Evolutionary conservation across 2,888 invertebrate genomes (phyloP).

Genomic region (Anarsia innoxiella): DNA sequence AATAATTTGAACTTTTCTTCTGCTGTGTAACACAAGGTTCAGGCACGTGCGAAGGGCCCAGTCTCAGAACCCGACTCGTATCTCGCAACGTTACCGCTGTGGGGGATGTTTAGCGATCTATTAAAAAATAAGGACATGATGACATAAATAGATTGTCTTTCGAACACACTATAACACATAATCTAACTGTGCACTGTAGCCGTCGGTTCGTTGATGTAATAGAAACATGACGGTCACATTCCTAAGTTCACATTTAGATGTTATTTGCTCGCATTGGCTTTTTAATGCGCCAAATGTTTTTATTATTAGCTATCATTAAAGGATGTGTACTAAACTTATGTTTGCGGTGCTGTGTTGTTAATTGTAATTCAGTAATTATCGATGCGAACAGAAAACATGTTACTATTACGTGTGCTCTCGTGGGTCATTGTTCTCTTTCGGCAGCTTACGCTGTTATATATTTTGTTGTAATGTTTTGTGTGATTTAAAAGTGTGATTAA

Average conservation of each 20-base stretch:
- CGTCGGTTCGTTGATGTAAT: slow-evolving; percentile 65
- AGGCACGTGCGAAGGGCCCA: slow-evolving; percentile 66
- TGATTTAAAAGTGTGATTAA: no score
- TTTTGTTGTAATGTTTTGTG: no score
- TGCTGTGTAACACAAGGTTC: no score
- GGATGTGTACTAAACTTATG: slow-evolving; percentile 26
- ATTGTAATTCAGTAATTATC: slow-evolving; percentile 47
- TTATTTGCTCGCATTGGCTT: slow-evolving; percentile 46
- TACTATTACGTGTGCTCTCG: slow-evolving; percentile 66
- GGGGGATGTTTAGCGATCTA: slow-evolving; percentile 73
- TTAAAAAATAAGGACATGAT: slow-evolving; percentile 74
- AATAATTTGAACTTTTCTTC: no score
- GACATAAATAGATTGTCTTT: slow-evolving; percentile 71
- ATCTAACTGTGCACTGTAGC: slow-evolving; percentile 40
- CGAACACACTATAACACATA: slow-evolving; percentile 42
- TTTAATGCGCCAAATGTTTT: slow-evolving; percentile 23
- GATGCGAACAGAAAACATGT: slow-evolving; percentile 68
- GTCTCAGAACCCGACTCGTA: slow-evolving; percentile 59
- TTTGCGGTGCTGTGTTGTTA: slow-evolving; percentile 26
- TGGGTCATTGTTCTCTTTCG: slow-evolving; percentile 63
- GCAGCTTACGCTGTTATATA: no score
- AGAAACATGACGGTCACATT: slow-evolving; percentile 73
- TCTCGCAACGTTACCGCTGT: slow-evolving; percentile 59
- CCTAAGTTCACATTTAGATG: slow-evolving; percentile 62
- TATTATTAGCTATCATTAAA: slow-evolving; percentile 24